Conservation (phyloP, 2,888 invertebrate genomes). For the Thecocarcelia acutangulata region DNA sequence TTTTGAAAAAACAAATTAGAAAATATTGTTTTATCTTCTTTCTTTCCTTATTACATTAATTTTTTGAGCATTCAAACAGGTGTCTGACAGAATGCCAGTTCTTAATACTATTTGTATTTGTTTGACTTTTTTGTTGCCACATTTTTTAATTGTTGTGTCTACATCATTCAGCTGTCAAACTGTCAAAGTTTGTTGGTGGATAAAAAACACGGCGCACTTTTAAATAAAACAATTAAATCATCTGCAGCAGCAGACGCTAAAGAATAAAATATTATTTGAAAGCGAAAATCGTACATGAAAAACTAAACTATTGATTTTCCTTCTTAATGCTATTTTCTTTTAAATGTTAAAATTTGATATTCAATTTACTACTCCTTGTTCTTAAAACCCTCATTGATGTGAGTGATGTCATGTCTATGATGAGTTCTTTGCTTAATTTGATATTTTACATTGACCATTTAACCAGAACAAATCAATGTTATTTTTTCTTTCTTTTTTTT, state of each 20-base stretch:
- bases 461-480: slow-evolving; percentile 50
- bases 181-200: slow-evolving; percentile 49
- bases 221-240: slow-evolving; percentile 33
- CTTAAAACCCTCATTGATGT: slow-evolving; percentile 8
- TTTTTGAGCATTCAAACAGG: slow-evolving; percentile 19
- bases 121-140: not conserved
- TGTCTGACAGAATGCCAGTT: slow-evolving; percentile 32
- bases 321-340: not conserved
- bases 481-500: not conserved
- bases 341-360: slow-evolving; percentile 14
- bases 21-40: too few species aligned
- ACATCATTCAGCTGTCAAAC: slow-evolving; percentile 58
- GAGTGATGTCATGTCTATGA: not conserved
- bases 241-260: not conserved
- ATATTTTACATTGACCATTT: slow-evolving; percentile 14
- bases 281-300: slow-evolving; percentile 34
- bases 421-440: slow-evolving; percentile 1
- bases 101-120: not conserved
- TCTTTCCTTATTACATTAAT: not conserved
- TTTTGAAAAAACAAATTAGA: too few species aligned
- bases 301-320: not conserved
- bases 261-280: slow-evolving; percentile 7
- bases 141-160: slow-evolving; percentile 23
- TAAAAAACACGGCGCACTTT: slow-evolving; percentile 15
- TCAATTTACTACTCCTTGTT: not conserved